Base-by-base conservation (phyloP, 2,113 vertebrate species). In the Paramormyrops kingsleyae region DNA sequence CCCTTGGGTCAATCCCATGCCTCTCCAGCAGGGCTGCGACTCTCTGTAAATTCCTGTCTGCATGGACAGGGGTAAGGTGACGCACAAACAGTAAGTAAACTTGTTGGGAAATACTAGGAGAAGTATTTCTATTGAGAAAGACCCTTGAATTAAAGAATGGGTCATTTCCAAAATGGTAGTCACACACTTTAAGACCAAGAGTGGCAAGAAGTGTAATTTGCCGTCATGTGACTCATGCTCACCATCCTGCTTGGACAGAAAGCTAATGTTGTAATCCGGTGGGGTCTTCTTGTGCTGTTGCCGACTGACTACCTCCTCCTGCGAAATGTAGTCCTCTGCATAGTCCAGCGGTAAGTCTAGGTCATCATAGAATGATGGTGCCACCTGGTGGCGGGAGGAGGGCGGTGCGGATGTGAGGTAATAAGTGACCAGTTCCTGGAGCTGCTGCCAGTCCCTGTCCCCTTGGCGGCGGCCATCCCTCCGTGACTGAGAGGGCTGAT, bases 361-460 rank as follows among this genome's bases (percentile, higher is more conserved):
- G 4, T 94, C 94, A 1, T 93, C 91, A 84, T 95, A 94, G 90
- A 95, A 93, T 44, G 94, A 92, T 8, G 93, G 92, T 90, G 93
- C 90, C 90, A 91, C 96, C 91, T 92, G 92, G 92, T 46, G 92
- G 50, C 92, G 90, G 93, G 93, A 94, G 87, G 93, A 94, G 0
- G 96, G 92, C 92, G 96, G 96, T 21, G 96, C 95, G 77, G 97
- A 97, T 1, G 97, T 93, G 92, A 98, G 93, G 89, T 98, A 97
- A 19, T 97, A 93, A 56, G 97, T 95, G 77, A 97, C 91, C 31
- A 96, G 94, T 90, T 98, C 97, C 92, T 98, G 97, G 90, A 98
- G 95, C 92, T 97, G 94, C 94, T 97, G 97, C 89, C 97, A 95
- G 0, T 97, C 96, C 19, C 95, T 92, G 89, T 94, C 97, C 80